Evolutionary conservation across 1,140 invertebrate genomes (phyloP), one percentile per base, ranked within the genome.

Genomic region (Phocides pigmalion): DNA sequence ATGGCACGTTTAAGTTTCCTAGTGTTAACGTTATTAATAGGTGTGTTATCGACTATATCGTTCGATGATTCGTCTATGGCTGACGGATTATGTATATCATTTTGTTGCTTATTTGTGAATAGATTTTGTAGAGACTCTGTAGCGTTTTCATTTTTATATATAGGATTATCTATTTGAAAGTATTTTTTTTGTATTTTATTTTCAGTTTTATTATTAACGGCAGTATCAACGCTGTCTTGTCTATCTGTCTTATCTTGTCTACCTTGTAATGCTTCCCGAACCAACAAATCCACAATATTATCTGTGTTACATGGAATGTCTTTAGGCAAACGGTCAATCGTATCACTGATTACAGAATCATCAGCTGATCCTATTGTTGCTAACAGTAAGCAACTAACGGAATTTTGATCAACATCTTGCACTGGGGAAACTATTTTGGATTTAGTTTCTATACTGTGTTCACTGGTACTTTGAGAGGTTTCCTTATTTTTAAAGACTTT

Each of bases 321-420:
- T 68, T 82, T 80, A 6, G 79, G 72, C 2, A 86, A 28, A 11
- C 72, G 42, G 44, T 84, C 74, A 22, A 85, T 56, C 4, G 81
- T 80, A 14, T 80, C 78, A 49, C 79, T 82, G 20, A 86, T 77
- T 0, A 85, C 62, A 20, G 81, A 81, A 44, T 87, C 79, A 47
- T 83, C 75, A 19, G 75, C 58, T 3, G 76, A 75, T 4, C 74
- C 80, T 12, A 85, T 62, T 6, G 86, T 83, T 9, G 84, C 81
- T 2, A 79, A 64, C 11, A 84, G 47, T 0, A 82, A 42, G 46
- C 72, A 81, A 61, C 77, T 85, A 5, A 74, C 37, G 4, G 74
- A 68, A 44, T 77, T 65, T 51, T 77, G 72, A 15, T 79, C 69
- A 19, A 62, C 54, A 8, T 47, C 46, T 14, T 44, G 9, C 0